Percentiles rank a stretch among this genome's conserved stretches.
These are phyloP conservation scores for Drosophila eohydei DNA, from an alignment of 2,888 invertebrate species.

Conservation along the genomic window DNA sequence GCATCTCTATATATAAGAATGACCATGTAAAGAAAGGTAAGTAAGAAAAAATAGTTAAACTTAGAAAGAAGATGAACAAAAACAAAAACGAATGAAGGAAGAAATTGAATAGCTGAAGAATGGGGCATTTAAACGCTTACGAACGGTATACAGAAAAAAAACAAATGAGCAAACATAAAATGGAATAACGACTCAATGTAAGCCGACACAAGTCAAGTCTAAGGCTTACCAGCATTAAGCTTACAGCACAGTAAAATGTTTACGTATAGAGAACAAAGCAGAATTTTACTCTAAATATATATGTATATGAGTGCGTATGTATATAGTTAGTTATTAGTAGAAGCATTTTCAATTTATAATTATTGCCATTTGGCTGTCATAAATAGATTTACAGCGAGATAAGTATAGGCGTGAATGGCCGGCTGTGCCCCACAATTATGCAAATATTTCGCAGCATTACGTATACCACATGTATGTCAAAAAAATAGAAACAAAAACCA, in stretches of 20 bases:
- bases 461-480: constrained; percentile 40
- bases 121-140: too few species aligned
- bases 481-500: neutral
- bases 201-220: too few species aligned
- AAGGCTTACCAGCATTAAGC: neutral
- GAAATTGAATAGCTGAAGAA: too few species aligned
- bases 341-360: neutral
- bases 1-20: too few species aligned
- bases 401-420: neutral
- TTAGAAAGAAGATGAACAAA: too few species aligned
- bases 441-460: constrained; percentile 19
- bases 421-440: constrained; percentile 6
- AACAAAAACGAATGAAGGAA: too few species aligned
- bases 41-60: too few species aligned
- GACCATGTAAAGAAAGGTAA: too few species aligned
- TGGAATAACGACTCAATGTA: neutral
- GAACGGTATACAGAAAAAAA: too few species aligned
- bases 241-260: constrained; percentile 2
- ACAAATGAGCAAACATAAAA: neutral
- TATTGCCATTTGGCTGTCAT: constrained; percentile 10
- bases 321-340: neutral
- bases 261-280: neutral
- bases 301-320: neutral
- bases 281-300: neutral
- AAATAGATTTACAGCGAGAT: constrained; percentile 11